Conservation (phyloP, 2,888 invertebrate species). For the Eilema griseolum region DNA sequence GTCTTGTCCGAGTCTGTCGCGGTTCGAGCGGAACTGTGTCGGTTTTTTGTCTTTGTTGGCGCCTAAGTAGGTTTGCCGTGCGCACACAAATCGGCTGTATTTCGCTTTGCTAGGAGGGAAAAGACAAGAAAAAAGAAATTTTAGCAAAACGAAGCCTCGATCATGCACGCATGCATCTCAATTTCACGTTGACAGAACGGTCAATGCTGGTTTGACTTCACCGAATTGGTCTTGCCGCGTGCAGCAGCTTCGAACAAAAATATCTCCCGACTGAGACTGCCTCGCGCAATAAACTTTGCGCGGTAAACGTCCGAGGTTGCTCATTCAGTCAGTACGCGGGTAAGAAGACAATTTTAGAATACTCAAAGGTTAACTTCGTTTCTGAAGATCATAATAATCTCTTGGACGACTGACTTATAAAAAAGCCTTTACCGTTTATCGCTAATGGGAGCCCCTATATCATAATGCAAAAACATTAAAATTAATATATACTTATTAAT, state of each 20-base stretch:
- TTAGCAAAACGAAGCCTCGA: not conserved
- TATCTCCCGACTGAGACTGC: not conserved
- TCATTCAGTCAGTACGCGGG: slow-evolving; percentile 5
- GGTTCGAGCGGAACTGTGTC: not conserved
- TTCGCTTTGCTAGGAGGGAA: not conserved
- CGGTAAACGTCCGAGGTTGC: slow-evolving; percentile 8
- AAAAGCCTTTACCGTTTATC: slow-evolving; percentile 10
- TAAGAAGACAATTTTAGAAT: slow-evolving; percentile 18
- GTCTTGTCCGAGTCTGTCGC: not conserved
- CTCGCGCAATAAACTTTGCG: not conserved
- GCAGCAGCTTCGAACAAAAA: too few relatives aligned
- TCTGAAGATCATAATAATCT: slow-evolving; percentile 13
- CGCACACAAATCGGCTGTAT: not conserved
- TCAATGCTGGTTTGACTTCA: not conserved
- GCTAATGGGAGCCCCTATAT: slow-evolving; percentile 11
- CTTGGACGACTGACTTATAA: slow-evolving; percentile 9
- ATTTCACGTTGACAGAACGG: too few relatives aligned
- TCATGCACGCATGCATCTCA: not conserved
- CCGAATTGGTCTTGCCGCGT: too few relatives aligned
- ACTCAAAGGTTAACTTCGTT: slow-evolving; percentile 9
- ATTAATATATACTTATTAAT: slow-evolving; percentile 19
- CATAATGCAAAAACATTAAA: slow-evolving; percentile 20
- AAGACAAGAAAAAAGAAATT: not conserved
- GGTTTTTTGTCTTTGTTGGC: not conserved
- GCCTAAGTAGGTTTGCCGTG: not conserved